These are phyloP conservation scores for Nephrotoma guestfalica DNA, from an alignment of 2,888 invertebrate genomes.

Conservation along the genomic window DNA sequence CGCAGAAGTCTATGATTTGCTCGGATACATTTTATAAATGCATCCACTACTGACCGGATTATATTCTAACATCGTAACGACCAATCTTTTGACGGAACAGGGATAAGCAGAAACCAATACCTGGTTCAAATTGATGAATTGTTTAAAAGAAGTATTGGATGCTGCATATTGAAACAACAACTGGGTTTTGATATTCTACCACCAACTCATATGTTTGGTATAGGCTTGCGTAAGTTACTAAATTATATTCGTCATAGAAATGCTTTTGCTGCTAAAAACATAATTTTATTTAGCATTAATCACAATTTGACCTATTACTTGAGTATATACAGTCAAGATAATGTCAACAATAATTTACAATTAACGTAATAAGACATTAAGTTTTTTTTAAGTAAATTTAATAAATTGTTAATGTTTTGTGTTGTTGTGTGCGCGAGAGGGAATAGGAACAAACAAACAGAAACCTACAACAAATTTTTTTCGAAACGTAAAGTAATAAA, in stretches of 20 bases:
- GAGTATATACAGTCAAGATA: not conserved
- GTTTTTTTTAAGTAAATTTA: not conserved
- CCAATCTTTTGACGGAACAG: too few species aligned
- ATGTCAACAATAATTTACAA: not conserved
- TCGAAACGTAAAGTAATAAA: not conserved
- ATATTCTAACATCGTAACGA: too few species aligned
- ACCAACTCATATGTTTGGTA: too few species aligned
- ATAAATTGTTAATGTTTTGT: not conserved
- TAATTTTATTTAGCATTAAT: not conserved
- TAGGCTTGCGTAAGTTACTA: too few species aligned
- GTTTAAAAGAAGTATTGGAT: too few species aligned
- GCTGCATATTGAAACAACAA: too few species aligned
- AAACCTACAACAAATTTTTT: not conserved
- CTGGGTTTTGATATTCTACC: too few species aligned
- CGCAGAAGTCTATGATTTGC: too few species aligned
- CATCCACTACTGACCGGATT: too few species aligned
- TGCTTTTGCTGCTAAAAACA: not conserved
- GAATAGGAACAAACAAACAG: not conserved
- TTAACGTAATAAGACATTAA: not conserved
- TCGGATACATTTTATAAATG: too few species aligned
- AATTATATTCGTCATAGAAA: too few species aligned
- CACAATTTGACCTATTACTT: not conserved
- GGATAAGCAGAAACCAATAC: rapidly evolving
- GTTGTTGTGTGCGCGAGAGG: not conserved
- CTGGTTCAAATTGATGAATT: too few species aligned